Conservation (phyloP, 2,888 invertebrate genomes). For the Tetropium fuscum region DNA sequence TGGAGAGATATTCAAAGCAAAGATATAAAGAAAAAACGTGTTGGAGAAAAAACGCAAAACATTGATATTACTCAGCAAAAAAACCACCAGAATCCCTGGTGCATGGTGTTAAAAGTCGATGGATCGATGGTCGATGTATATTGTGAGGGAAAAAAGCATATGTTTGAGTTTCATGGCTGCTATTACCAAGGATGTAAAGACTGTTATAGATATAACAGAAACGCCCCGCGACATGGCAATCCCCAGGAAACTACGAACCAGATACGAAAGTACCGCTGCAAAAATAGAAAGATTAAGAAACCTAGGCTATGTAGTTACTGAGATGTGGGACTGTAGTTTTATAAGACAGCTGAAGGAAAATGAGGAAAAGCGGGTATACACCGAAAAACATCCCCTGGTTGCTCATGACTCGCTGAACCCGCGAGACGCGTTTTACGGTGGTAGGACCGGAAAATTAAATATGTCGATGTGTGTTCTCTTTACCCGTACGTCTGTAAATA, state of each 20-base stretch:
- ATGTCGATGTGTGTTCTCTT: slow-evolving; percentile 48
- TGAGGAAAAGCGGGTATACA: not conserved
- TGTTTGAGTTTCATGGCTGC: slow-evolving; percentile 43
- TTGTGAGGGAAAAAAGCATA: slow-evolving; percentile 28
- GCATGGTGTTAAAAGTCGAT: not conserved
- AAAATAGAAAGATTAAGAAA: slow-evolving; percentile 2
- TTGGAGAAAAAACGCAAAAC: not conserved
- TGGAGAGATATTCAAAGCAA: not conserved
- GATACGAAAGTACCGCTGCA: not conserved
- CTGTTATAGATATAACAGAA: not conserved
- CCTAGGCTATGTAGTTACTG: not conserved
- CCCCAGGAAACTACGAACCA: not conserved
- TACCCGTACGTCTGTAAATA: slow-evolving; percentile 50
- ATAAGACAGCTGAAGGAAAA: not conserved
- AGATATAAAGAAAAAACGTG: not conserved
- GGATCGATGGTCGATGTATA: slow-evolving; percentile 38
- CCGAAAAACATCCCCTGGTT: slow-evolving; percentile 21
- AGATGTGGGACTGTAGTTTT: slow-evolving; percentile 5
- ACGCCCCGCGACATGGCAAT: not conserved
- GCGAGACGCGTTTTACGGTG: slow-evolving; percentile 38
- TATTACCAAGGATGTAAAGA: slow-evolving; percentile 32
- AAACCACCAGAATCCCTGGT: not conserved
- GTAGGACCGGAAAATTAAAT: slow-evolving; percentile 45
- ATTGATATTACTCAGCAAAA: not conserved
- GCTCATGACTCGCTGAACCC: slow-evolving; percentile 32